Evolutionary conservation across 1,140 invertebrate genomes (phyloP).

Genomic region (Bombus pascuorum): DNA sequence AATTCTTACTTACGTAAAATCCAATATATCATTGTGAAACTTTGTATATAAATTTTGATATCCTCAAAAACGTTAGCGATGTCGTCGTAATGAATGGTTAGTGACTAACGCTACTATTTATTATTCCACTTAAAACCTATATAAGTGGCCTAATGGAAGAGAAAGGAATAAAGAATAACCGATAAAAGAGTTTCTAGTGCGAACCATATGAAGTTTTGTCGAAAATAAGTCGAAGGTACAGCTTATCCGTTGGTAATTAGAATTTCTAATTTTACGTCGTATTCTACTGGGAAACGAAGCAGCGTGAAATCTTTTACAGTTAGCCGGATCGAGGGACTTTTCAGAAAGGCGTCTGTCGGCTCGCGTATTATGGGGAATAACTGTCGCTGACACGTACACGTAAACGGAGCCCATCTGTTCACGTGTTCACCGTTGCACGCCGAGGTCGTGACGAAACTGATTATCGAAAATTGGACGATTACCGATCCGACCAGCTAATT

Average conservation of each 20-base stretch:
- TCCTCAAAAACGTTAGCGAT: too few relatives aligned
- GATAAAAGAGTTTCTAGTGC: too few relatives aligned
- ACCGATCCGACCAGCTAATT: background rate
- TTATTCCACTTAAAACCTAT: too few relatives aligned
- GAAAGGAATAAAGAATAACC: background rate
- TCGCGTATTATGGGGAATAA: constrained; percentile 10
- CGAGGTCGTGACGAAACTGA: constrained; percentile 24
- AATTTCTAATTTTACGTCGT: constrained; percentile 24
- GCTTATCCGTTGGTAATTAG: background rate
- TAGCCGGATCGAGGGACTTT: constrained; percentile 6
- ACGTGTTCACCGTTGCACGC: constrained; percentile 34
- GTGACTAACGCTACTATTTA: too few relatives aligned
- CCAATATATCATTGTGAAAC: too few relatives aligned
- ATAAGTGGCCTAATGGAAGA: too few relatives aligned
- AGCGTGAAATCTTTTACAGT: constrained; percentile 35
- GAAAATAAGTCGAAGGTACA: background rate
- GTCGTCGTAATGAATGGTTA: too few relatives aligned
- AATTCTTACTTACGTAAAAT: too few relatives aligned
- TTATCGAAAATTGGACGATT: constrained; percentile 27
- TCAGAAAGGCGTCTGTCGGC: background rate
- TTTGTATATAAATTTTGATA: too few relatives aligned
- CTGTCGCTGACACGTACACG: constrained; percentile 7
- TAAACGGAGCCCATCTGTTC: background rate
- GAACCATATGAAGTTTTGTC: too few relatives aligned
- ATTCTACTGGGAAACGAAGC: constrained; percentile 15